Evolutionary conservation across 30 jellyfish, hydroid and myxozoan genomes (phyloP).

Genomic region (Pseudorhiza aurosa): DNA sequence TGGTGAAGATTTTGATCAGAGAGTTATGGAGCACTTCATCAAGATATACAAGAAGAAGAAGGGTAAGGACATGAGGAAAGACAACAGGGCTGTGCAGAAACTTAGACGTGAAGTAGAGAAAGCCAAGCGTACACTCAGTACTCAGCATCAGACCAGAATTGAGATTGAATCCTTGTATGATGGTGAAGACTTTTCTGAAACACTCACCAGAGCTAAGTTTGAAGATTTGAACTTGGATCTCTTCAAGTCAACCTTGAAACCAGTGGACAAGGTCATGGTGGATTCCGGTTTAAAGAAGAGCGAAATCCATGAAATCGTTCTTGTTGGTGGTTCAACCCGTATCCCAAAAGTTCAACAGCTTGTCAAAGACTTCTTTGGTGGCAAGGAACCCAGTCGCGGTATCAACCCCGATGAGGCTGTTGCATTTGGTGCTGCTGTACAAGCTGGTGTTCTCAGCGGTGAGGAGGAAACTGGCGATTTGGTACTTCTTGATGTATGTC

Average conservation of each 20-base stretch:
- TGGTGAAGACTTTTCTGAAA: conserved; percentile 98
- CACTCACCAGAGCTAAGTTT: conserved; percentile 98
- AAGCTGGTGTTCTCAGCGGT: conserved; percentile 99
- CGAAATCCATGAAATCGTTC: conserved; percentile 96
- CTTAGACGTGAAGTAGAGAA: conserved; percentile 99
- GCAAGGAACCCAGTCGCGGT: conserved; percentile 98
- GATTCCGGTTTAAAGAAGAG: conserved; percentile 91
- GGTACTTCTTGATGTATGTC: conserved; percentile 97
- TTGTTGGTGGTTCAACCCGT: conserved; percentile 99
- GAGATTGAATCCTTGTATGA: conserved; percentile 96
- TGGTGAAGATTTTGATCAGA: conserved; percentile 99
- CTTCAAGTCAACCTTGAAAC: conserved; percentile 90
- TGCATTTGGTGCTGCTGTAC: conserved; percentile 99
- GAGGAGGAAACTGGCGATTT: conserved; percentile 99
- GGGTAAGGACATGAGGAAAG: conserved; percentile 97
- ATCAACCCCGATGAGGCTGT: conserved; percentile 99
- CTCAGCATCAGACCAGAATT: conserved; percentile 97
- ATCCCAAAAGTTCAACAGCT: conserved; percentile 95
- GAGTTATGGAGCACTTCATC: conserved; percentile 98
- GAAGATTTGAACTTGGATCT: conserved; percentile 92
- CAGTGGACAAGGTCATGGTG: conserved; percentile 88
- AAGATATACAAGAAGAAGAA: conserved; percentile 95
- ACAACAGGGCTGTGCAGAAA: conserved; percentile 98
- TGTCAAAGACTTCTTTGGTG: conserved; percentile 87
- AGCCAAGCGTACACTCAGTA: conserved; percentile 99